A percentile compares a stretch with the other conserved stretches of the same genome.
Conservation (phyloP, 2,113 vertebrate genomes). For the Aptenodytes patagonicus region DNA sequence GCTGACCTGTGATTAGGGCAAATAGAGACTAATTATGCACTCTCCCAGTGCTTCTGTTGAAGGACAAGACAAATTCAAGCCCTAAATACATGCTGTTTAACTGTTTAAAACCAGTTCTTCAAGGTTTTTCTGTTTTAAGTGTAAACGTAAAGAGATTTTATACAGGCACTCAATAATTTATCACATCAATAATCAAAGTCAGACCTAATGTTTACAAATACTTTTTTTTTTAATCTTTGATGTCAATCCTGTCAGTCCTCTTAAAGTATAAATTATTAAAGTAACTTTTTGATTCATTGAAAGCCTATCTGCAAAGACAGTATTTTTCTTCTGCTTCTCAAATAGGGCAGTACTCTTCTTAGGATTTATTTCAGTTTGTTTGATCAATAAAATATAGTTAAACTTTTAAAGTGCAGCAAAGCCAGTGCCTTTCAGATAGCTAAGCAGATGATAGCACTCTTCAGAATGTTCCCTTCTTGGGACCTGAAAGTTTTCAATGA, state of each 20-base stretch:
- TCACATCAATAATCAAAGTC: slow-evolving; percentile 53
- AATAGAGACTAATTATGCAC: background rate
- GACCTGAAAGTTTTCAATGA: slow-evolving; percentile 37
- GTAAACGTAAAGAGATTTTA: background rate
- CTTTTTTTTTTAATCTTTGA: slow-evolving; percentile 26
- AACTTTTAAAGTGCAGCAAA: slow-evolving; percentile 15
- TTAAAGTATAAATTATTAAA: slow-evolving; percentile 65
- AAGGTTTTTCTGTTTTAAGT: slow-evolving; percentile 38
- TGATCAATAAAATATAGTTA: slow-evolving; percentile 67
- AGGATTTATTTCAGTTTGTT: background rate
- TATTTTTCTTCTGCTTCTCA: slow-evolving; percentile 16
- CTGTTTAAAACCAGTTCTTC: slow-evolving; percentile 40
- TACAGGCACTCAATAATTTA: slow-evolving; percentile 54
- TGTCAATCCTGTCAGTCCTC: slow-evolving; percentile 49
- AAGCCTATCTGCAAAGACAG: slow-evolving; percentile 24
- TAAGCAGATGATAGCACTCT: background rate
- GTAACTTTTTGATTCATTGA: slow-evolving; percentile 48
- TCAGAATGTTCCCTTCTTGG: slow-evolving; percentile 13
- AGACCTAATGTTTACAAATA: slow-evolving; percentile 58
- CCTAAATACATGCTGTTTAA: background rate
- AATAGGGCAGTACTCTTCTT: slow-evolving; percentile 13
- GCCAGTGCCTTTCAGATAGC: background rate
- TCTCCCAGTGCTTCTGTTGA: background rate
- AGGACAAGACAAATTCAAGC: background rate
- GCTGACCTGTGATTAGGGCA: background rate